These are phyloP conservation scores for Sminthopsis crassicaudata DNA, from an alignment of 2,113 vertebrate genomes.

Conservation along the genomic window DNA sequence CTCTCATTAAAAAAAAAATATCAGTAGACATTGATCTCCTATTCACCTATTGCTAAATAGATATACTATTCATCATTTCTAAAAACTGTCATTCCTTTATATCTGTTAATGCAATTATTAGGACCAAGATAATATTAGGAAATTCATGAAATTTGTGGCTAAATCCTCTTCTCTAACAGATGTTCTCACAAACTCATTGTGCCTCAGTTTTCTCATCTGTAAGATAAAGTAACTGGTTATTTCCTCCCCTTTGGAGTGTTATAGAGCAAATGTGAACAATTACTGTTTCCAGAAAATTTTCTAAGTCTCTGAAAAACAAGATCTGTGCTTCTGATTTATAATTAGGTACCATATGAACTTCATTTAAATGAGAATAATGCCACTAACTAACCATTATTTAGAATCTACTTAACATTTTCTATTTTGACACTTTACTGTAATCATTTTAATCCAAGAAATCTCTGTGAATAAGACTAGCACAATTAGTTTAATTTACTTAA, in stretches of 20 bases:
- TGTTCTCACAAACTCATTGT: not conserved
- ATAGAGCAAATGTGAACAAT: not conserved
- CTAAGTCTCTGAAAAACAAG: not conserved
- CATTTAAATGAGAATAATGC: not conserved
- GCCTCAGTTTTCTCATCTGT: not conserved
- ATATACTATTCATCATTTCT: not conserved
- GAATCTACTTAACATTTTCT: not conserved
- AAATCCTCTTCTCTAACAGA: not conserved
- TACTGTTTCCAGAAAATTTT: not conserved
- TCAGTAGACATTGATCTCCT: not conserved
- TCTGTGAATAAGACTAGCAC: not conserved
- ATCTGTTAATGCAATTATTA: not conserved
- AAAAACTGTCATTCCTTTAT: not conserved
- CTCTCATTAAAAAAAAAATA: not conserved
- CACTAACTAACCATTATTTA: not conserved
- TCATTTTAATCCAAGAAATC: not conserved
- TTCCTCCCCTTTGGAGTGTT: not conserved
- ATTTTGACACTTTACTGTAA: not conserved
- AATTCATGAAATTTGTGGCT: not conserved
- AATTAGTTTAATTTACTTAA: not conserved
- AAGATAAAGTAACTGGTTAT: not conserved
- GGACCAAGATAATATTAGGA: not conserved
- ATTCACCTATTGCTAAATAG: too few relatives aligned
- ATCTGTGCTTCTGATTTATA: not conserved
- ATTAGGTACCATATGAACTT: not conserved